Base-by-base conservation (phyloP, 2,113 vertebrate species). In the Ailurus styani region DNA sequence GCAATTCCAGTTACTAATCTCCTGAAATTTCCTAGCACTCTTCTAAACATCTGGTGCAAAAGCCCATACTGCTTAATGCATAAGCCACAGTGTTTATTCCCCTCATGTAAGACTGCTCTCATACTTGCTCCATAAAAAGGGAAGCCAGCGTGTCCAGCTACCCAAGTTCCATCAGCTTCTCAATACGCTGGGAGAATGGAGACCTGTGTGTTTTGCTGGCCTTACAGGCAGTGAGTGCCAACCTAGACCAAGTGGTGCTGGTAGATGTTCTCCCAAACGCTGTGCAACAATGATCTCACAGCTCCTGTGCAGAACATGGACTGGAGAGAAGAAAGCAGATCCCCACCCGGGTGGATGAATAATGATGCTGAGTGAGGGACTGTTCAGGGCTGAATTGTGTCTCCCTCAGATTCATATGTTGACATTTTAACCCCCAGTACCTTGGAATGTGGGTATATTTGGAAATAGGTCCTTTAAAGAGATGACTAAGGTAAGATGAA, bases 141-240 rank as follows among this genome's bases (percentile, higher is more conserved):
- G 55, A 42, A 57, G 17, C 31, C 27, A n/a, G 0, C 6, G 11
- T 18, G 1, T 50, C 27, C 45, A 62, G 21, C 18, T 31, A 21
- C 2, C 3, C 2, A 47, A 9, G 23, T 20, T 1, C 23, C 8
- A 40, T 7, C 1, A 11, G 6, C 9, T 66, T 68, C 34, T 92
- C 89, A 70, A 0, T 23, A 47, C 68, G 14, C 9, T 5, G 0
- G 25, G 8, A 54, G 29, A 55, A 18, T 1, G 27, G 42, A 54
- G 3, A 37, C 34, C 29, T 31, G 15, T 8, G 5, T 9, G 34
- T 15, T 83, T 42, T 40, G 20, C 17, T 45, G n/a, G 57, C 42
- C 27, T 2, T 18, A 88, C 40, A 68, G 37, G 42, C n/a, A 54
- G 13, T 90, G 10, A 91, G 29, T 12, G 17, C 45, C 23, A 34